Conservation (phyloP, 2,113 vertebrate species). For the Diadophis punctatus region DNA sequence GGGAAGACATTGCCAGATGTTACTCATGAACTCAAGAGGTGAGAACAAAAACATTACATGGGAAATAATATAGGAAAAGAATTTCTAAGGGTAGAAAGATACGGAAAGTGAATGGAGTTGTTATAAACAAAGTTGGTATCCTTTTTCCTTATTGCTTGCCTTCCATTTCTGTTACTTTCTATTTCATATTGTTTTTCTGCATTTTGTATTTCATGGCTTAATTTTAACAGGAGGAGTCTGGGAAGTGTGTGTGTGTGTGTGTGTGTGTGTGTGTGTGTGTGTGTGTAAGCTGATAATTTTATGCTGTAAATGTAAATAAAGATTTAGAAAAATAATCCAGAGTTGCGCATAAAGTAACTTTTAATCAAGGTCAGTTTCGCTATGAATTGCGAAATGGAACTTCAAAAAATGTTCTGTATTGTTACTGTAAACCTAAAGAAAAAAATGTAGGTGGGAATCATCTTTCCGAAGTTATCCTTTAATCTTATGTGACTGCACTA, state of each 20-base stretch:
- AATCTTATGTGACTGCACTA: constrained; percentile 37
- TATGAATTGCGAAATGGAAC: constrained; percentile 72
- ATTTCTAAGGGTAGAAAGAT: neutral
- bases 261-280: too few species aligned
- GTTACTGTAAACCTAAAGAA: constrained; percentile 80
- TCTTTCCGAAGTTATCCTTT: constrained; percentile 65
- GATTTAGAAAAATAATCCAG: constrained; percentile 13
- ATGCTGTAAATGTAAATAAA: neutral
- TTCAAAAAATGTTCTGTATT: constrained; percentile 56
- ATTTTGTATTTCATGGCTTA: neutral
- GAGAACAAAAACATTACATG: neutral
- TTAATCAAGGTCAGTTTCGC: constrained; percentile 64
- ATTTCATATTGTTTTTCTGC: neutral
- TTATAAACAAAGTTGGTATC: neutral
- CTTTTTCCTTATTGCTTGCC: neutral
- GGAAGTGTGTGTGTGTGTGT: too few species aligned
- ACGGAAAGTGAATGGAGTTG: neutral
- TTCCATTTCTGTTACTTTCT: neutral
- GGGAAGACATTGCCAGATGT: neutral
- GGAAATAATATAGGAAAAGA: neutral
- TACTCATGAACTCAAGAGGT: neutral
- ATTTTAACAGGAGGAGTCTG: neutral
- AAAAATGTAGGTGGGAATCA: constrained; percentile 79
- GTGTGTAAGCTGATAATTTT: too few species aligned
- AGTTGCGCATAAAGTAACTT: constrained; percentile 29